Conservation (phyloP, 2,113 vertebrate species). For the Phycodurus eques region DNA sequence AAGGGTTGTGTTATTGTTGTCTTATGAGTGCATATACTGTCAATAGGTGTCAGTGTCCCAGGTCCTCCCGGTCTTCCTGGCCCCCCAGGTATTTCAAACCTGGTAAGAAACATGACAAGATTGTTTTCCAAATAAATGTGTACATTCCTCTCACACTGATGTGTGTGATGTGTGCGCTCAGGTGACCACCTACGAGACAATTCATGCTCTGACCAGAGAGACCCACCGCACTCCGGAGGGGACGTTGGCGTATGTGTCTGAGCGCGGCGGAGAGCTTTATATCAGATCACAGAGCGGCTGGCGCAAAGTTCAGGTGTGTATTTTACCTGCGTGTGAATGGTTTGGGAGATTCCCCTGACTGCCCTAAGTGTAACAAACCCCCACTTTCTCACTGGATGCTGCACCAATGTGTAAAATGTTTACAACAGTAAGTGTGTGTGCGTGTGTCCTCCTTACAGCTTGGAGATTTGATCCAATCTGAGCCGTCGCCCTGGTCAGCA, state of each 20-base stretch:
- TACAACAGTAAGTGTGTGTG: neutral
- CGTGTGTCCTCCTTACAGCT: conserved; percentile 73
- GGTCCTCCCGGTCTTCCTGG: conserved; percentile 89
- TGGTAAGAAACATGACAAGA: conserved; percentile 68
- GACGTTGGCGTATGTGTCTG: conserved; percentile 81
- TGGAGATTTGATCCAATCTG: conserved; percentile 82
- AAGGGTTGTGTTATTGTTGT: neutral
- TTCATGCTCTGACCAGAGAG: conserved; percentile 76
- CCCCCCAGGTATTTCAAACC: conserved; percentile 78
- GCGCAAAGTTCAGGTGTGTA: conserved; percentile 83
- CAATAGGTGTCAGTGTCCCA: conserved; percentile 72
- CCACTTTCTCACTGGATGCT: neutral
- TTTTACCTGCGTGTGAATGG: neutral
- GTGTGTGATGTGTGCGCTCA: conserved; percentile 47
- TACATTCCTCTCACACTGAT: neutral
- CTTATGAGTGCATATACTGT: conserved; percentile 10
- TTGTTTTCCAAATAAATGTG: neutral
- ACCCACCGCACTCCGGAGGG: conserved; percentile 78
- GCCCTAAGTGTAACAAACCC: neutral
- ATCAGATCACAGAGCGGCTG: conserved; percentile 82
- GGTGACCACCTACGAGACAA: conserved; percentile 76
- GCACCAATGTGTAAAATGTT: neutral
- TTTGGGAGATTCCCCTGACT: neutral
- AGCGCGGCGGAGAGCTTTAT: conserved; percentile 83
- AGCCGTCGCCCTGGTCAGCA: conserved; percentile 57